Conservation (phyloP, 2,888 invertebrate species). For the Baccha elongata region DNA sequence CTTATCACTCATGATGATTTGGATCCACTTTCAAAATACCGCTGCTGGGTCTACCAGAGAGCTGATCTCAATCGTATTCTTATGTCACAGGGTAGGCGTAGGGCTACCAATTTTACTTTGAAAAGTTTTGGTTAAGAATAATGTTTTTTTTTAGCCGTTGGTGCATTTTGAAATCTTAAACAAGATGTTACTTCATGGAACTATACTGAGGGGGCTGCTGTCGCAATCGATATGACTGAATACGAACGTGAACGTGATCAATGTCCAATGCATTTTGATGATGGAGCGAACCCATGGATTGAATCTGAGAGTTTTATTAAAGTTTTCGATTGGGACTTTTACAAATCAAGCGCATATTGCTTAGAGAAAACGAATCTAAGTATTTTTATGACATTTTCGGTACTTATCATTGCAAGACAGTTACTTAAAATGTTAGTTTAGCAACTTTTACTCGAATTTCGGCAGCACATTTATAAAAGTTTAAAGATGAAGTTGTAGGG, state of each 20-base stretch:
- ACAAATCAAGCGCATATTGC: conserved; percentile 77
- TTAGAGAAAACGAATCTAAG: conserved; percentile 22
- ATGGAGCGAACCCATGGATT: conserved; percentile 94
- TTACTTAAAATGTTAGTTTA: conserved; percentile 24
- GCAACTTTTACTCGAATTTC: too few species aligned
- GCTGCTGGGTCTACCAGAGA: conserved; percentile 99
- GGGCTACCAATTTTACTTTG: background rate
- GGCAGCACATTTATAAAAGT: too few species aligned
- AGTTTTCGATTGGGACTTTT: conserved; percentile 86
- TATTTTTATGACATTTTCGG: conserved; percentile 1
- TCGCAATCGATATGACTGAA: conserved; percentile 94
- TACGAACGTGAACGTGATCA: conserved; percentile 97
- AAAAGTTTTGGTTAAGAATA: too few species aligned
- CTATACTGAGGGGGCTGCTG: conserved; percentile 95
- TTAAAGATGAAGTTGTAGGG: too few species aligned
- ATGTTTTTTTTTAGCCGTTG: conserved; percentile 90
- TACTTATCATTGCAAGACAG: conserved; percentile 27
- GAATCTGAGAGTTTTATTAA: conserved; percentile 88
- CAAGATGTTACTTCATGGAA: conserved; percentile 96
- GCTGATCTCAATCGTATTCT: conserved; percentile 94
- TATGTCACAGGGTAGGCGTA: conserved; percentile 88
- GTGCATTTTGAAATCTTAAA: conserved; percentile 93
- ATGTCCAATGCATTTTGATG: conserved; percentile 98
- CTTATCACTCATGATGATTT: conserved; percentile 97
- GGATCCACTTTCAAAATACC: conserved; percentile 96